Evolutionary conservation across 1,140 invertebrate species (phyloP).

Genomic region (Meloidogyne floridensis): DNA sequence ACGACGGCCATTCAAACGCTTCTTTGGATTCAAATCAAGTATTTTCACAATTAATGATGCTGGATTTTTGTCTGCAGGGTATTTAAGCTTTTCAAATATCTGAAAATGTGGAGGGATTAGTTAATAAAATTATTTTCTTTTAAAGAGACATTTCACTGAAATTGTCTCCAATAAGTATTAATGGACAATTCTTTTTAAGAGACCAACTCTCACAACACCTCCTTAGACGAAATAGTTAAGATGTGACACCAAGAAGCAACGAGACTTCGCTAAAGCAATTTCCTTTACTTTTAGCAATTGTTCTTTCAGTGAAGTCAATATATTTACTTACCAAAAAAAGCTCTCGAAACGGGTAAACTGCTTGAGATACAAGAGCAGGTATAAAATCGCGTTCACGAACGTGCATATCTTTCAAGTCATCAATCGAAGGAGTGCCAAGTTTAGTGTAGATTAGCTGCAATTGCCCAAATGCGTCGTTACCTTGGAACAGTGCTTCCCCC

Average conservation of each 20-base stretch:
- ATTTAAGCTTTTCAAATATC: background rate
- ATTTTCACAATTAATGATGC: background rate
- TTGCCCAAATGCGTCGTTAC: conserved; percentile 82
- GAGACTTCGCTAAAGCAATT: too few relatives aligned
- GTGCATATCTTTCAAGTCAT: background rate
- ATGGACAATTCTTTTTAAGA: too few relatives aligned
- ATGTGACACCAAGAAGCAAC: too few relatives aligned
- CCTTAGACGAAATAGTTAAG: too few relatives aligned
- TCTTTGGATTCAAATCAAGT: background rate
- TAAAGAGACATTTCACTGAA: too few relatives aligned
- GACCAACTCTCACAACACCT: too few relatives aligned
- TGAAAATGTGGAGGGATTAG: background rate
- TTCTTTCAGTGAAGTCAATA: too few relatives aligned
- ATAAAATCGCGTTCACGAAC: background rate
- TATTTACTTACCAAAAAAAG: background rate
- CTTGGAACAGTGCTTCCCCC: conserved; percentile 75
- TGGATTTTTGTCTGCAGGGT: background rate
- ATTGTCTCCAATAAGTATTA: too few relatives aligned
- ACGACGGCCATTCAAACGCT: background rate
- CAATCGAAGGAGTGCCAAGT: conserved; percentile 44
- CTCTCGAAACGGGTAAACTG: background rate
- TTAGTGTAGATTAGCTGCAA: conserved; percentile 79
- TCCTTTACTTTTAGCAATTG: too few relatives aligned
- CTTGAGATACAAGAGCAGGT: background rate
- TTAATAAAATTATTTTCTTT: too few relatives aligned